Base-by-base conservation (phyloP, 1,140 invertebrate genomes). In the Aphaenogaster floridana region DNA sequence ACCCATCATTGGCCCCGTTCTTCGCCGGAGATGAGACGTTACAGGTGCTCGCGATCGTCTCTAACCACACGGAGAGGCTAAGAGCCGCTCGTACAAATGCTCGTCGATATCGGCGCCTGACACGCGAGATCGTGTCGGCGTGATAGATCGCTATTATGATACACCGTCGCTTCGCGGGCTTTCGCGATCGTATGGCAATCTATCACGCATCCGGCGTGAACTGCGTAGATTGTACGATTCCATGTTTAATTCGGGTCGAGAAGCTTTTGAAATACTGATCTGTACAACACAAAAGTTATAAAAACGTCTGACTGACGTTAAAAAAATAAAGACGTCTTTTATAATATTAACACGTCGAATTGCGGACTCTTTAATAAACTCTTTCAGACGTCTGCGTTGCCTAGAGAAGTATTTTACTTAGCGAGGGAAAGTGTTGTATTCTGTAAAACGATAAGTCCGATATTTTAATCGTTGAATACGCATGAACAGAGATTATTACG, bases 91-190 rank as follows among this genome's bases (percentile, higher is more conserved):
- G 36, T 50, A 69, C 78, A 54, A 52, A 81, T 13, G 64, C 15
- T 54, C 63, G n/a, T 54, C 36, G 64, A 81, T 69, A 81, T 81
- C 64, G n/a, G 13, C 45, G 48, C 61, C 50, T 69, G 78, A 63
- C 64, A 69, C 48, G 17, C 69, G 28, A 77, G 28, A 79, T 69
- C 36, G 64, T 45, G 63, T 15, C 78, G 36, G 48, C n/a, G n/a
- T 69, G 78, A 81, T 81, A 81, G 64, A 81, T 81, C 48, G 36
- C 66, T 81, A 54, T 81, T 81, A 69, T 69, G 78, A 71, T 54
- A 81, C 48, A 57, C 63, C 61, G 17, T 66, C 36, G n/a, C 45
- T 69, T 57, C 36, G 36, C 48, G 17, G 28, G n/a, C 74, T 61
- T 39, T 61, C 42, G 57, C 34, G 34, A 64, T 64, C 76, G 28